phyloP scores from a whole-genome alignment of 2,888 invertebrate genomes.

The Erynnis tages region DNA sequence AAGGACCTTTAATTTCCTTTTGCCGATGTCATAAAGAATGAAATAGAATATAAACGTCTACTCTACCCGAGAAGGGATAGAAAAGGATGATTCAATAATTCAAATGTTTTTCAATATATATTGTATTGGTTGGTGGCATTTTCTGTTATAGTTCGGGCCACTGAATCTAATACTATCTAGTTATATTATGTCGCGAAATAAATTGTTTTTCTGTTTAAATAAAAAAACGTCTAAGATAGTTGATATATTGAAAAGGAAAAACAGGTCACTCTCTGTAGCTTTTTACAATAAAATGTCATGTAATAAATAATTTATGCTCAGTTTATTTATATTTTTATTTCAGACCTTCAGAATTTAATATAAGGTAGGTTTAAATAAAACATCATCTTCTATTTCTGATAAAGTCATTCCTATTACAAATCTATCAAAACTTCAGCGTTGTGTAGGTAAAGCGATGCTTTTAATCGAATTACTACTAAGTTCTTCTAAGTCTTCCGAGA shows the following conservation, averaged over 20 bases:
- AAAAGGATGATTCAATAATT: slow-evolving; percentile 22
- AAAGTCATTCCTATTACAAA: background rate
- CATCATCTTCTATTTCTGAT: too few relatives aligned
- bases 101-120: slow-evolving; percentile 13
- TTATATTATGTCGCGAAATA: slow-evolving; percentile 3
- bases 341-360: too few relatives aligned
- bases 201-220: background rate
- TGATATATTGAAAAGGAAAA: too few relatives aligned
- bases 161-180: slow-evolving; percentile 6
- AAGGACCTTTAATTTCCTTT: slow-evolving; percentile 24
- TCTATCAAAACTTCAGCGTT: slow-evolving; percentile 13
- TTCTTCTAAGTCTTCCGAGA: slow-evolving; percentile 23
- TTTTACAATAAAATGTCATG: too few relatives aligned
- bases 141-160: background rate
- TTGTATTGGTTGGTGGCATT: slow-evolving; percentile 4
- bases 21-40: slow-evolving; percentile 16
- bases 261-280: too few relatives aligned
- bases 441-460: slow-evolving; percentile 16
- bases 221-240: too few relatives aligned
- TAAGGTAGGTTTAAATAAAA: too few relatives aligned
- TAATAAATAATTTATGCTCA: too few relatives aligned
- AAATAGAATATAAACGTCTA: slow-evolving; percentile 20
- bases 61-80: slow-evolving; percentile 3
- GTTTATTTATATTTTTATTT: too few relatives aligned
- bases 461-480: slow-evolving; percentile 1